Percentiles rank a stretch among this genome's conserved stretches.
phyloP scores from a whole-genome alignment of 2,797 vertebrate species.

The Acrocephalus scirpaceus region DNA sequence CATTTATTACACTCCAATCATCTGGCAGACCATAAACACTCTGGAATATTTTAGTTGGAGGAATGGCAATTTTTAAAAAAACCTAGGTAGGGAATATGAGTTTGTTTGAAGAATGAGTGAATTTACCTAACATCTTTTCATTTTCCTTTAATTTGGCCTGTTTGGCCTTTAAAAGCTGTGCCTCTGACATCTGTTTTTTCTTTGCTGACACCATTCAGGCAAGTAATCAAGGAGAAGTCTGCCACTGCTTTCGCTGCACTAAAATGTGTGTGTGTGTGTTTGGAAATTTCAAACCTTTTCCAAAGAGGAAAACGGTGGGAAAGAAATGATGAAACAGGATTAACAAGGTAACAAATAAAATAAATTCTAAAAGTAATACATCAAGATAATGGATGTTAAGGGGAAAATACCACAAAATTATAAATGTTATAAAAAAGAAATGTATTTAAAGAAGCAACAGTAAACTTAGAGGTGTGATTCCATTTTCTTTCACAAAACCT shows the following conservation, averaged over 20 bases:
- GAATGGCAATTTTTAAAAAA: slow-evolving; percentile 35
- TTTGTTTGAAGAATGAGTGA: slow-evolving; percentile 62
- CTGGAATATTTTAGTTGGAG: slow-evolving; percentile 27
- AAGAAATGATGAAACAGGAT: slow-evolving; percentile 20
- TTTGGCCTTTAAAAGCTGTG: slow-evolving; percentile 53
- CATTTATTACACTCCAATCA: slow-evolving; percentile 55
- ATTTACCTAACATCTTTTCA: slow-evolving; percentile 33
- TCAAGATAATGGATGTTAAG: background rate
- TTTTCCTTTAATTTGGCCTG: slow-evolving; percentile 50
- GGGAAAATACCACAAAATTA: background rate
- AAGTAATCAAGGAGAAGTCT: slow-evolving; percentile 62
- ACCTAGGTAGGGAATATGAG: slow-evolving; percentile 36
- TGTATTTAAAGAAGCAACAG: background rate
- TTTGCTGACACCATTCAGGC: slow-evolving; percentile 52
- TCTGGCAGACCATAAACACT: slow-evolving; percentile 55
- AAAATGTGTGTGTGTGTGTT: background rate
- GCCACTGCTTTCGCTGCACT: background rate
- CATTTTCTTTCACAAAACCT: background rate
- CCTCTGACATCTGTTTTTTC: slow-evolving; percentile 64
- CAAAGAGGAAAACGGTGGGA: background rate
- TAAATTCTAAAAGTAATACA: background rate
- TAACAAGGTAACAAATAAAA: background rate
- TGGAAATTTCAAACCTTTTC: slow-evolving; percentile 19
- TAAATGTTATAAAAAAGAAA: background rate
- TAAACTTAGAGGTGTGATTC: background rate